Evolutionary conservation across 2,888 invertebrate genomes (phyloP).

Genomic region (Eupithecia abbreviata): DNA sequence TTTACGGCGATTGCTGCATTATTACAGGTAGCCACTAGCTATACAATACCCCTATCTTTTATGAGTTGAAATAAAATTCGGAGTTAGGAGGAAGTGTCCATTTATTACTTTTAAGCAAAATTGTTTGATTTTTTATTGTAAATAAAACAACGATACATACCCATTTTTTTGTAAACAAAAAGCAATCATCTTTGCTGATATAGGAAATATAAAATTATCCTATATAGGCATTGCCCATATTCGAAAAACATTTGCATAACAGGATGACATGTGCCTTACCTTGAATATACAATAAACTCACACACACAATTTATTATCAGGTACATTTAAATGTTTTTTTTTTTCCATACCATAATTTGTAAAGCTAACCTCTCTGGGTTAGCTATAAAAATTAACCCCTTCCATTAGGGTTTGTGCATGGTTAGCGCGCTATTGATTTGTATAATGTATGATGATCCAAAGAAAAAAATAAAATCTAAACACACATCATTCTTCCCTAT

Average conservation of each 20-base stretch:
- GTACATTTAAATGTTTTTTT: conserved; percentile 10
- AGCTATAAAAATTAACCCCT: too few species aligned
- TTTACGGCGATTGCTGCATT: conserved; percentile 45
- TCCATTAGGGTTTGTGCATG: too few species aligned
- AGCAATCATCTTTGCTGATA: background rate
- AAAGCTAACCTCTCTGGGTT: too few species aligned
- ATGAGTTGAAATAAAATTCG: conserved; percentile 2
- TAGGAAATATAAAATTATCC: conserved; percentile 34
- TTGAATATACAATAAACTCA: conserved; percentile 44
- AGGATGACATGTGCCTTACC: conserved; percentile 51
- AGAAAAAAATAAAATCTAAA: too few species aligned
- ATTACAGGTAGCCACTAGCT: conserved; percentile 12
- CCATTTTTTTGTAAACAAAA: background rate
- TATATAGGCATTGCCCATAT: conserved; percentile 51
- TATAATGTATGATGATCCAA: too few species aligned
- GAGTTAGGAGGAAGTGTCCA: background rate
- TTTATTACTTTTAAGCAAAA: background rate
- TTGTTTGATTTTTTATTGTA: background rate
- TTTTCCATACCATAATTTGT: conserved; percentile 15
- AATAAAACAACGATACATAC: background rate
- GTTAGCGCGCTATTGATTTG: too few species aligned
- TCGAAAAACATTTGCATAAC: conserved; percentile 50
- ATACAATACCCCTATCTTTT: conserved; percentile 14
- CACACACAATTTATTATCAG: conserved; percentile 29
- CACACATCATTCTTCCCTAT: too few species aligned